Evolutionary conservation across 1,140 invertebrate genomes (phyloP).

Genomic region (Papilio machaon): DNA sequence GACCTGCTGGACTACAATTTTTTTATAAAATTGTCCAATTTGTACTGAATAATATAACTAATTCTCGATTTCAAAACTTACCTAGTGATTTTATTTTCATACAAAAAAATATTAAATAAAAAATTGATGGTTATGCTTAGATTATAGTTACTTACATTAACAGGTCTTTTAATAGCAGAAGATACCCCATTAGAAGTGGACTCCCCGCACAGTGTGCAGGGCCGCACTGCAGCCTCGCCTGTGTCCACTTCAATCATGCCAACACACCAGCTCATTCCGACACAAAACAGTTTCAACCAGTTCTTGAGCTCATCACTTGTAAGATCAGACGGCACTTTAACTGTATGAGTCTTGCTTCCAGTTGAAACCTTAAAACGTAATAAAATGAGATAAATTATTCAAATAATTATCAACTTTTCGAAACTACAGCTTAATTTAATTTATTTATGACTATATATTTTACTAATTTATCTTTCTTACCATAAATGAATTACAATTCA

Average conservation of each 20-base stretch:
- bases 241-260: conserved; percentile 76
- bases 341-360: conserved; percentile 70
- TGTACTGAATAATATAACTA: too few relatives aligned
- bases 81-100: too few relatives aligned
- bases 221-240: conserved; percentile 68
- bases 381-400: not conserved
- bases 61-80: too few relatives aligned
- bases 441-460: too few relatives aligned
- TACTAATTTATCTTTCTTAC: too few relatives aligned
- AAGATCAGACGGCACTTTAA: conserved; percentile 77
- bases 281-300: conserved; percentile 75
- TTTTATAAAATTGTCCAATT: too few relatives aligned
- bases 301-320: conserved; percentile 72
- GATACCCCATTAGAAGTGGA: conserved; percentile 71
- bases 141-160: conserved; percentile 56
- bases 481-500: not conserved
- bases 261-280: conserved; percentile 71
- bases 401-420: too few relatives aligned
- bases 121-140: too few relatives aligned
- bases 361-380: conserved; percentile 68
- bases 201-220: conserved; percentile 72
- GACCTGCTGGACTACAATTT: too few relatives aligned
- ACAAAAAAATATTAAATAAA: too few relatives aligned
- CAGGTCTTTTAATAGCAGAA: conserved; percentile 65
- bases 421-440: too few relatives aligned